Conservation (phyloP, 2,797 vertebrate genomes). For the Enoplosus armatus region DNA sequence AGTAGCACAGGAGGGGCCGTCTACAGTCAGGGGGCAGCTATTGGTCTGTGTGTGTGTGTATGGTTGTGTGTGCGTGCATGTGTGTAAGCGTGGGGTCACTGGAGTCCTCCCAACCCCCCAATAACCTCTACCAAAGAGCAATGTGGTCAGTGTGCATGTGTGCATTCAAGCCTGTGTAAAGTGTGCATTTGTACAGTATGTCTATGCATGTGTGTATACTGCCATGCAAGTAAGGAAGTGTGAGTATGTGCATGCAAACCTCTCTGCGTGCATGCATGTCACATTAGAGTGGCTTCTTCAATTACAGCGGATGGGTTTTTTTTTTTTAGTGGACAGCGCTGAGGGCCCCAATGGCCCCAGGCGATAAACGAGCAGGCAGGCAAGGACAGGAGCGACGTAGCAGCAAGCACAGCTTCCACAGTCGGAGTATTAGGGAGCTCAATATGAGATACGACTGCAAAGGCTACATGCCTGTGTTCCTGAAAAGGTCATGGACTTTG, state of each 20-base stretch:
- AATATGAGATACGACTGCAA: slow-evolving; percentile 87
- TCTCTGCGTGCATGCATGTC: slow-evolving; percentile 64
- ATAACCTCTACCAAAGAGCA: slow-evolving; percentile 53
- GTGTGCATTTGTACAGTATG: slow-evolving; percentile 19
- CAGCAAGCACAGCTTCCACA: slow-evolving; percentile 72
- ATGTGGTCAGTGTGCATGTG: slow-evolving; percentile 28
- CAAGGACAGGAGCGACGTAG: slow-evolving; percentile 76
- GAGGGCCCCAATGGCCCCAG: slow-evolving; percentile 78
- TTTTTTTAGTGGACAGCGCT: slow-evolving; percentile 81
- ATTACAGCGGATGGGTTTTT: slow-evolving; percentile 79
- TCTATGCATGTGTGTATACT: slow-evolving; percentile 42
- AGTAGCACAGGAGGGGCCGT: slow-evolving; percentile 51
- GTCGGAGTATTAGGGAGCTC: slow-evolving; percentile 81
- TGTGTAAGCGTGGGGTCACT: slow-evolving; percentile 37
- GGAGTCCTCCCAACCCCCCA: slow-evolving; percentile 44
- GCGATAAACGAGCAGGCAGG: slow-evolving; percentile 75
- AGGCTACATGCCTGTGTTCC: slow-evolving; percentile 80
- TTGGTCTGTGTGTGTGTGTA: slow-evolving; percentile 34
- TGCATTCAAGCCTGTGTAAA: slow-evolving; percentile 36
- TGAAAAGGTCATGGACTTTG: slow-evolving; percentile 86
- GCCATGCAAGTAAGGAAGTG: slow-evolving; percentile 35
- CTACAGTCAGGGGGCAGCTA: slow-evolving; percentile 66
- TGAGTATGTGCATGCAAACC: slow-evolving; percentile 38
- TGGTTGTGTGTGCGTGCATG: not conserved
- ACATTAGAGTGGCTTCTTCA: slow-evolving; percentile 86